Evolutionary conservation across 2,888 invertebrate species (phyloP), one percentile per base, ranked within the genome.

Genomic region (Ormyrus rosae): DNA sequence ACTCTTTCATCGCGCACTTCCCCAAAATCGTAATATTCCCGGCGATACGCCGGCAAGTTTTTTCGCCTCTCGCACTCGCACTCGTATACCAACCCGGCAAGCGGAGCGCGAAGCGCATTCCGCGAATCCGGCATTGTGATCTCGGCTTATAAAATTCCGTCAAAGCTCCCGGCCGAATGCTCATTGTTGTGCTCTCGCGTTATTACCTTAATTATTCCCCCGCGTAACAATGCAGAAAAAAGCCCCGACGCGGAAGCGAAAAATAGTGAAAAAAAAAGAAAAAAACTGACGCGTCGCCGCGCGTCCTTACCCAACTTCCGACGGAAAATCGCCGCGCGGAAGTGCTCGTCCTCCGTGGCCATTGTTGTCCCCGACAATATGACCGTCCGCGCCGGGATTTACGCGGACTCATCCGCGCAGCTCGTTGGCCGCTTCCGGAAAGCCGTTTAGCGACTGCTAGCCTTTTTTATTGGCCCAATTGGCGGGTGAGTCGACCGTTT

Each of bases 101-200:
- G 56, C 73, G 55, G 48, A 9, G 50, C 56, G 34, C 34, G 55
- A 55, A 9, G 50, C 56, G 3, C 34, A 9, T 75, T 75, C 75
- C 67, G 13, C 75, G 67, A 60, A 75, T 51, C 19, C 51, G 58
- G 67, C 75, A 75, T 75, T 75, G 67, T 67, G 58, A 60, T 34
- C 70, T 6, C 13, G 45, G 34, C 61, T 71, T 68, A 60, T 75
- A 67, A 67, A 67, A 75, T 75, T 51, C 67, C 60, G 60, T 34
- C 75, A 60, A 50, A 48, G 71, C 56, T 19, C 5, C 11, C 10
- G 10, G 19, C 46, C 45, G 10, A 70, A 60, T 58, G 34, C 61
- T 73, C 64, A 73, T 73, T 73, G 64, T 73, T 60, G 74, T 45
- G 50, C 34, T 4, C 2, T 34, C 65, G 50, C 51, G 34, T 56